Percentiles rank a stretch among this genome's conserved stretches.
These are phyloP conservation scores for Choloepus didactylus DNA, from an alignment of 2,797 vertebrate genomes.

Conservation along the genomic window DNA sequence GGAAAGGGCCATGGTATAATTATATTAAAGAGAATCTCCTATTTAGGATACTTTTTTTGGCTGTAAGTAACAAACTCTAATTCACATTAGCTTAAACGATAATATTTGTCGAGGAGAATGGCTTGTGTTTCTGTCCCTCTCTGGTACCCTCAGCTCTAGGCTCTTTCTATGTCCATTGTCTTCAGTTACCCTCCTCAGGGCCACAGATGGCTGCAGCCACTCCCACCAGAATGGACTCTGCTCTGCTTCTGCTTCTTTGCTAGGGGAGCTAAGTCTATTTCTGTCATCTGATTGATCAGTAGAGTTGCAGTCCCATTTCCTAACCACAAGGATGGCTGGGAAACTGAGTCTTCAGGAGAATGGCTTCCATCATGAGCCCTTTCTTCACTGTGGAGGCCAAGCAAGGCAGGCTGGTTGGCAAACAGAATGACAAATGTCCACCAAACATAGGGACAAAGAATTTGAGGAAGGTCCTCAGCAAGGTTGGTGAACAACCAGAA, in stretches of 20 bases:
- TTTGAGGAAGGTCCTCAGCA: not conserved
- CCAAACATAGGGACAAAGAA: not conserved
- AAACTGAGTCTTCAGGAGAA: not conserved
- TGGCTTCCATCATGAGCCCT: not conserved
- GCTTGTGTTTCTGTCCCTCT: too few relatives aligned
- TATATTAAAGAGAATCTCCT: not conserved
- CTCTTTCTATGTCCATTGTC: not conserved
- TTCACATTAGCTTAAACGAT: too few relatives aligned
- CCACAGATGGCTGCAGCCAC: not conserved
- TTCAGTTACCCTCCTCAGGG: not conserved
- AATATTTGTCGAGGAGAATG: too few relatives aligned
- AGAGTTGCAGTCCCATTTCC: not conserved
- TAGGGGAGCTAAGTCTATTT: not conserved
- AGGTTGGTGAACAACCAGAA: not conserved
- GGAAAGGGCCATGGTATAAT: not conserved
- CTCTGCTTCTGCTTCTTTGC: not conserved
- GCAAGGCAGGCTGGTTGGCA: too few relatives aligned
- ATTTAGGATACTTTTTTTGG: not conserved
- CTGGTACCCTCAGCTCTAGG: accelerated
- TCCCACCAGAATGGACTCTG: not conserved
- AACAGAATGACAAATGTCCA: accelerated
- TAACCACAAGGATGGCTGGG: not conserved
- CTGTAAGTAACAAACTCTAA: not conserved
- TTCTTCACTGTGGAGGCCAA: not conserved
- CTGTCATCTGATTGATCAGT: accelerated